Base-by-base conservation (phyloP, 2,113 vertebrate genomes). In the Reinhardtius hippoglossoides region DNA sequence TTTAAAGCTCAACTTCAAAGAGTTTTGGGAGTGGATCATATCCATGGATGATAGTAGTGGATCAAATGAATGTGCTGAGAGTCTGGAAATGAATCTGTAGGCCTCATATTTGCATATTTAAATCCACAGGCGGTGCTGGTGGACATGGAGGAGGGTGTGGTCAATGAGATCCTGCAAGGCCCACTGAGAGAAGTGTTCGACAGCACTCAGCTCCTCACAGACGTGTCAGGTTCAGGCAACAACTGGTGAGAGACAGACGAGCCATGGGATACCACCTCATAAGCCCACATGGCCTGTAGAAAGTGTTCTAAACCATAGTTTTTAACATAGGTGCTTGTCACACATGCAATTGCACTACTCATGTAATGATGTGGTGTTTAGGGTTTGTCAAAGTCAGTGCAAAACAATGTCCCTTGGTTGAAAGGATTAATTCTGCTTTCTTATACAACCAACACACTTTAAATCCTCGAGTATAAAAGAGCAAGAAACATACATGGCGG, bases 131-230 rank as follows among this genome's bases (percentile, higher is more conserved):
- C 98, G 0, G 94, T 99, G 50, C 91, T 99, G 91, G 95, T 99
- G 91, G 98, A 99, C 86, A 99, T 98, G 98, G 98, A 99, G 87
- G 98, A 99, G 93, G 97, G 98, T 1, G 98, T 99, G 63, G 95
- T 99, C 60, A 97, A 97, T 82, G 94, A 97, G 94, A 95, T 99
- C 85, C 95, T 98, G 6, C 96, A 98, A 80, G 97, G 98, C 46
- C 96, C 97, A 0, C 80, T 99, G 88, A 94, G 95, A 80, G 97
- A 98, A 24, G 92, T 99, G 56, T 99, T 99, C 87, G 97, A 99
- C 91, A 96, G 92, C 90, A 95, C 95, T 61, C 97, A 99, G 92
- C 95, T 99, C 76, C 96, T 99, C 91, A 98, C 96, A 54, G 97
- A 98, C 86, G 96, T 98, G 88, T 99, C 97, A 54, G 98, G 98